Conservation (phyloP, 2,797 vertebrate species). For the Cephalopachus bancanus region DNA sequence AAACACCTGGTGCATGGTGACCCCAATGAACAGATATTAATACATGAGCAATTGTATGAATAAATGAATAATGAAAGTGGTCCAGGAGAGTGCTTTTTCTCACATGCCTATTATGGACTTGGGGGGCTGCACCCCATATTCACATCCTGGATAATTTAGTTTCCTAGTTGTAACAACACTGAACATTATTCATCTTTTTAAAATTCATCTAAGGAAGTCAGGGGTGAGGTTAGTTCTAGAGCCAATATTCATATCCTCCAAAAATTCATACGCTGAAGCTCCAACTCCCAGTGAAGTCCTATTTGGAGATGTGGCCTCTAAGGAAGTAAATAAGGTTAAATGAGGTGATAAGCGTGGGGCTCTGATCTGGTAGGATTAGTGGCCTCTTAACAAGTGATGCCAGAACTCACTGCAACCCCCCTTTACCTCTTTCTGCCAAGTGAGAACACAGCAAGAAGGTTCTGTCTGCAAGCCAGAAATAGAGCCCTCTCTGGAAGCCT, state of each 20-base stretch:
- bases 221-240: not conserved
- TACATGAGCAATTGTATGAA: accelerated
- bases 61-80: accelerated
- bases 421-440: accelerated
- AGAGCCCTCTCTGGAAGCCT: not conserved
- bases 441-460: not conserved
- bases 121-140: not conserved
- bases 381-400: not conserved
- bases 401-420: not conserved
- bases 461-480: accelerated
- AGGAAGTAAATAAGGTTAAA: not conserved
- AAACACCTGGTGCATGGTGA: accelerated
- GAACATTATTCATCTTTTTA: not conserved
- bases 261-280: not conserved
- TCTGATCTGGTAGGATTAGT: not conserved
- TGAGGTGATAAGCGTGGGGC: not conserved
- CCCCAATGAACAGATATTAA: not conserved
- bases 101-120: accelerated
- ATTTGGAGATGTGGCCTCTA: not conserved
- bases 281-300: accelerated
- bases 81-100: not conserved
- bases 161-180: not conserved
- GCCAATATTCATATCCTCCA: no score
- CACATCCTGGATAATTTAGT: not conserved
- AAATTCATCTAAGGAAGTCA: not conserved